These are phyloP conservation scores for Cephonodes hylas DNA, from an alignment of 2,888 invertebrate species.

Conservation along the genomic window DNA sequence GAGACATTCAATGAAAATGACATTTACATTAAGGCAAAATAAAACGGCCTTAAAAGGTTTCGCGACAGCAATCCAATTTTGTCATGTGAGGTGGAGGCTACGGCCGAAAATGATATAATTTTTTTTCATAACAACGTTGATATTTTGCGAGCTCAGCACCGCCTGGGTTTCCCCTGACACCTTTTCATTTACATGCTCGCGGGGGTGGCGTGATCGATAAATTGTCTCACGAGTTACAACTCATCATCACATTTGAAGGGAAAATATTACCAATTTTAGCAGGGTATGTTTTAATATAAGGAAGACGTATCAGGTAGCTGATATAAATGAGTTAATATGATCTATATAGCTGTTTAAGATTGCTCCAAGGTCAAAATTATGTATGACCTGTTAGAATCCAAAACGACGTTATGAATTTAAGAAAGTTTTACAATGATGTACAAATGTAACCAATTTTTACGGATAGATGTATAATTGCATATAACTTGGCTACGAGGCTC, in stretches of 20 bases:
- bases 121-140: conserved; percentile 37
- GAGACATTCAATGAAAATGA: background rate
- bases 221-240: background rate
- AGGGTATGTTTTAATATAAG: no score
- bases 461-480: no score
- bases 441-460: no score
- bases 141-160: conserved; percentile 2
- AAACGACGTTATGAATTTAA: no score
- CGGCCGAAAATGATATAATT: conserved; percentile 53
- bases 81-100: conserved; percentile 30
- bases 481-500: no score
- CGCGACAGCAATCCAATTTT: conserved; percentile 44
- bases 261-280: no score
- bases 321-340: no score
- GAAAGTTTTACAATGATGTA: no score
- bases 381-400: no score
- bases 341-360: no score
- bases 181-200: conserved; percentile 7
- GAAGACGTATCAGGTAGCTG: no score
- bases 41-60: conserved; percentile 29
- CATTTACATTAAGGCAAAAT: conserved; percentile 13
- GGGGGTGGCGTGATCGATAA: background rate
- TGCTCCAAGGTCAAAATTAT: no score
- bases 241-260: background rate
- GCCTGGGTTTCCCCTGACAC: conserved; percentile 5